Evolutionary conservation across 2,888 invertebrate species (phyloP).

Genomic region (Rhimphoctona megacephalus): DNA sequence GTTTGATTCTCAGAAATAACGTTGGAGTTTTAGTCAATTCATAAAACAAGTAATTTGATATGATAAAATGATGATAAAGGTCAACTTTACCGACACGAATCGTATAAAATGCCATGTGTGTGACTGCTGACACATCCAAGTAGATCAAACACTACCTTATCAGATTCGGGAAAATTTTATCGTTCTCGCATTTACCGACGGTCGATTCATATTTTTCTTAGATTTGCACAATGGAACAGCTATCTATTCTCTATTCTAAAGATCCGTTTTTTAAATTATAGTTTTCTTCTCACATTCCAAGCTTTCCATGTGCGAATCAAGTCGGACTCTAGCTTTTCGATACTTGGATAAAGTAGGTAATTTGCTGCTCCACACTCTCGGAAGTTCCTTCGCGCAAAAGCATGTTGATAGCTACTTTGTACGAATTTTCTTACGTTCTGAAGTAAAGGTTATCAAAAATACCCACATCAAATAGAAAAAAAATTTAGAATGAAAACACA

Average conservation of each 20-base stretch:
- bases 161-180: not conserved
- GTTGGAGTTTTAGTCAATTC: not conserved
- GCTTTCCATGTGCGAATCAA: not conserved
- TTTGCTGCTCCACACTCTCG: not conserved
- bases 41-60: not conserved
- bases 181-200: constrained; percentile 42
- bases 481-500: no score
- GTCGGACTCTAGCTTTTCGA: not conserved
- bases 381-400: not conserved
- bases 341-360: not conserved
- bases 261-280: not conserved
- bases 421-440: not conserved
- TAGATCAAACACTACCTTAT: not conserved
- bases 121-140: not conserved
- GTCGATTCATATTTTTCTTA: not conserved
- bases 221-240: not conserved
- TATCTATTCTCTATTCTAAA: not conserved
- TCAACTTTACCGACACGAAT: not conserved
- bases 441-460: not conserved
- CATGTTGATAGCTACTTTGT: no score
- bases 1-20: not conserved
- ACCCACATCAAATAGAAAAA: not conserved
- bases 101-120: not conserved
- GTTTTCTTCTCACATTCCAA: not conserved
- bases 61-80: not conserved